Percentiles rank a stretch among this genome's conserved stretches.
phyloP scores from a whole-genome alignment of 1,140 invertebrate genomes.

The Drosophila saltans region DNA sequence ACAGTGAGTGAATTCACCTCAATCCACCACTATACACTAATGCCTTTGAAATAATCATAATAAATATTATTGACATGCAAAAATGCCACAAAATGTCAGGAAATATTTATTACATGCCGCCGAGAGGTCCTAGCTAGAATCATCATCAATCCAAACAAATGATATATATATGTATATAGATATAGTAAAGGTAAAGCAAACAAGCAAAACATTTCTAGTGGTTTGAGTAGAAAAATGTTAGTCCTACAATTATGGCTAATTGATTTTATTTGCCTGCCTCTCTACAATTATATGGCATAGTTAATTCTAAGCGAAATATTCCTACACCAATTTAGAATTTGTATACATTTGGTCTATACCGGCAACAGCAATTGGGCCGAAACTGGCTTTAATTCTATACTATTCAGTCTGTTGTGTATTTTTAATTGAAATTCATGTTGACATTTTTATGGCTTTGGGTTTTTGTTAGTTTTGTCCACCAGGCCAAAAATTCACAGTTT shows the following conservation, averaged over 20 bases:
- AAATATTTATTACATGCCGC: constrained; percentile 30
- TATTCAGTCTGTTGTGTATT: constrained; percentile 15
- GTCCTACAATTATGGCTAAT: constrained; percentile 6
- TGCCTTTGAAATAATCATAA: constrained; percentile 27
- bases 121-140: neutral
- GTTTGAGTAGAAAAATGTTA: constrained; percentile 4
- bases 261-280: constrained; percentile 9
- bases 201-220: neutral
- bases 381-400: constrained; percentile 7
- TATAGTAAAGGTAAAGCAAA: constrained; percentile 2
- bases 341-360: neutral
- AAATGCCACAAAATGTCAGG: constrained; percentile 30
- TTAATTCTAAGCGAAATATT: constrained; percentile 13
- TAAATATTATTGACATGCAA: constrained; percentile 39
- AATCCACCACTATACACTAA: constrained; percentile 14
- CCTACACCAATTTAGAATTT: neutral
- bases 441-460: constrained; percentile 27
- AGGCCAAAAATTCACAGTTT: constrained; percentile 14
- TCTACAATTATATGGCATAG: constrained; percentile 11
- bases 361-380: neutral
- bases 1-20: constrained; percentile 8
- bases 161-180: neutral
- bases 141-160: constrained; percentile 3
- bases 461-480: constrained; percentile 11
- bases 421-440: constrained; percentile 33